Conservation (phyloP, 2,113 vertebrate species). For the Cavia porcellus region DNA sequence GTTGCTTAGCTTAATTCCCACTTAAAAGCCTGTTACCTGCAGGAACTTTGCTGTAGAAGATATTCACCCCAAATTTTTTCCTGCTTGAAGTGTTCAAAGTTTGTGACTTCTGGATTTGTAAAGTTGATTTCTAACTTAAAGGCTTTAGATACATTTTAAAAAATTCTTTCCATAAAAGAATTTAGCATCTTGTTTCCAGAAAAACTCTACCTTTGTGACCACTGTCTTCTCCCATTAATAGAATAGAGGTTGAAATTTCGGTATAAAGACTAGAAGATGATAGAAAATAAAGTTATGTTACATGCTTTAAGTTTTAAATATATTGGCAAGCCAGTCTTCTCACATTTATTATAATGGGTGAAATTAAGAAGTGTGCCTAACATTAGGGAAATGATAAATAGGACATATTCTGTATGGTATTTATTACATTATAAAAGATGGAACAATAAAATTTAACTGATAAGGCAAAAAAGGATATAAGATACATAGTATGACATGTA, state of each 20-base stretch:
- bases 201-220: not conserved
- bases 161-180: not conserved
- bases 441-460: not conserved
- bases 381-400: not conserved
- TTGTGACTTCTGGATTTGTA: not conserved
- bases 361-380: not conserved
- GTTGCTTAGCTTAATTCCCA: not conserved
- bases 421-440: not conserved
- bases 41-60: not conserved
- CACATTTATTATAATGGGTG: not conserved
- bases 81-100: not conserved
- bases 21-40: not conserved
- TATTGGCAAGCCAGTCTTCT: not conserved
- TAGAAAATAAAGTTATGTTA: not conserved
- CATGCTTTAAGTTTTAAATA: constrained; percentile 42
- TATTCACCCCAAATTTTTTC: not conserved
- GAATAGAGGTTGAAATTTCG: not conserved
- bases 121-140: constrained; percentile 49
- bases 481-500: not conserved
- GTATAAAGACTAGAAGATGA: not conserved
- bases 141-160: not conserved
- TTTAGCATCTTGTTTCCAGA: not conserved
- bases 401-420: not conserved
- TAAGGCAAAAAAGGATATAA: not conserved
- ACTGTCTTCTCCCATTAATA: not conserved